These are phyloP conservation scores for Itoplectis maculator DNA, from an alignment of 2,888 invertebrate species.

Conservation along the genomic window DNA sequence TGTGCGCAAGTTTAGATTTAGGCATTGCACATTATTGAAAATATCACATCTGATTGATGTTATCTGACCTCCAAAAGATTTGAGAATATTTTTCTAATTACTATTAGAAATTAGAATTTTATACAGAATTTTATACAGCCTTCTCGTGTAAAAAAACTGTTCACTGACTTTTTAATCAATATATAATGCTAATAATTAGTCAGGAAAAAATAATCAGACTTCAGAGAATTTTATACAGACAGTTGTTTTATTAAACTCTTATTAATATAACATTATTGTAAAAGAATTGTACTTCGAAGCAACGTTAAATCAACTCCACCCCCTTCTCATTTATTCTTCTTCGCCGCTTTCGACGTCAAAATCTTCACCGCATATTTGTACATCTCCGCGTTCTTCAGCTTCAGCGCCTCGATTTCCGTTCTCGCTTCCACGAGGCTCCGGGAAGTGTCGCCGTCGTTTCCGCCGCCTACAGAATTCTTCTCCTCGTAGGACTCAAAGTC, in stretches of 20 bases:
- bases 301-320: conserved; percentile 30
- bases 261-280: not conserved
- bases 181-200: too few relatives aligned
- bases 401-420: conserved; percentile 75
- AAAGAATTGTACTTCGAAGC: conserved; percentile 41
- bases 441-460: conserved; percentile 43
- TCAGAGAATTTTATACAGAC: not conserved
- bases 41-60: too few relatives aligned
- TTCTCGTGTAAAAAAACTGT: too few relatives aligned
- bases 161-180: too few relatives aligned
- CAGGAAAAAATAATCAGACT: not conserved
- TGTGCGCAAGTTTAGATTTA: not conserved
- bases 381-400: conserved; percentile 74
- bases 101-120: too few relatives aligned
- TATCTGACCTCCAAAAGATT: too few relatives aligned
- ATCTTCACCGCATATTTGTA: conserved; percentile 73
- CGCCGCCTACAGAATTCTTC: conserved; percentile 36
- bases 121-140: too few relatives aligned
- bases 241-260: conserved; percentile 34
- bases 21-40: not conserved
- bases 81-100: too few relatives aligned
- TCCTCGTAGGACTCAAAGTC: conserved; percentile 69
- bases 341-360: conserved; percentile 58
- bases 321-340: conserved; percentile 28
- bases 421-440: conserved; percentile 67